Percentiles rank a stretch among this genome's conserved stretches.
Conservation (phyloP, 2,113 vertebrate genomes). For the Megaceryle torquata region DNA sequence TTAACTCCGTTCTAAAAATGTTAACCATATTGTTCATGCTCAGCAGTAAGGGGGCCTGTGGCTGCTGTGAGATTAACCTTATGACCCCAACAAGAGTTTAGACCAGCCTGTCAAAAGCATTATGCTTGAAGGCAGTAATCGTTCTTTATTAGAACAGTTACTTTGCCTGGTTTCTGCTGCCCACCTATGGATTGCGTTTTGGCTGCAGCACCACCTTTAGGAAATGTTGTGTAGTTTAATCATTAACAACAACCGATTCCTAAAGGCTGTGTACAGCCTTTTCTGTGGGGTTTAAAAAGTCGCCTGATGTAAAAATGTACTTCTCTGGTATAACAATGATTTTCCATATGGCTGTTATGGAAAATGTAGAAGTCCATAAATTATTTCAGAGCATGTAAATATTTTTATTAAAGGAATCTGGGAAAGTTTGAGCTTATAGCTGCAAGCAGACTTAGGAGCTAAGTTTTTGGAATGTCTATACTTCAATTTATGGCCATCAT, state of each 20-base stretch:
- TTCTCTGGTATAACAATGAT: background rate
- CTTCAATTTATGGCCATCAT: background rate
- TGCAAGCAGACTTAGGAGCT: background rate
- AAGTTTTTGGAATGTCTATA: background rate
- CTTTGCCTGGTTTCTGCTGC: slow-evolving; percentile 26
- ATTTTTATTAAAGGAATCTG: background rate
- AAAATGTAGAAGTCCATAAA: background rate
- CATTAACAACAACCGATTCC: background rate
- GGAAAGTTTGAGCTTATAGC: background rate
- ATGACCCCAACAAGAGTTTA: slow-evolving; percentile 58
- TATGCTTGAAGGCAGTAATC: slow-evolving; percentile 20
- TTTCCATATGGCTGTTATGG: background rate
- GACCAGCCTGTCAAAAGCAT: slow-evolving; percentile 44
- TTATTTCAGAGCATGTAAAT: background rate
- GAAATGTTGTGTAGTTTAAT: slow-evolving; percentile 37
- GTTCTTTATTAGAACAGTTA: slow-evolving; percentile 7
- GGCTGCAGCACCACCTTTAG: slow-evolving; percentile 59
- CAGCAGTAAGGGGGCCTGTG: slow-evolving; percentile 39
- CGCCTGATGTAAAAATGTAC: background rate
- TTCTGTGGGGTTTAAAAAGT: background rate
- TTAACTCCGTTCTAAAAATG: slow-evolving; percentile 55
- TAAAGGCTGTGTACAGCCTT: background rate
- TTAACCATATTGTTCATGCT: slow-evolving; percentile 58
- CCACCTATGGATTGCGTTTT: slow-evolving; percentile 5
- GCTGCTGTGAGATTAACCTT: slow-evolving; percentile 52